Evolutionary conservation across 2,797 vertebrate species (phyloP), one percentile per base, ranked within the genome.

Genomic region (Balearica regulorum): DNA sequence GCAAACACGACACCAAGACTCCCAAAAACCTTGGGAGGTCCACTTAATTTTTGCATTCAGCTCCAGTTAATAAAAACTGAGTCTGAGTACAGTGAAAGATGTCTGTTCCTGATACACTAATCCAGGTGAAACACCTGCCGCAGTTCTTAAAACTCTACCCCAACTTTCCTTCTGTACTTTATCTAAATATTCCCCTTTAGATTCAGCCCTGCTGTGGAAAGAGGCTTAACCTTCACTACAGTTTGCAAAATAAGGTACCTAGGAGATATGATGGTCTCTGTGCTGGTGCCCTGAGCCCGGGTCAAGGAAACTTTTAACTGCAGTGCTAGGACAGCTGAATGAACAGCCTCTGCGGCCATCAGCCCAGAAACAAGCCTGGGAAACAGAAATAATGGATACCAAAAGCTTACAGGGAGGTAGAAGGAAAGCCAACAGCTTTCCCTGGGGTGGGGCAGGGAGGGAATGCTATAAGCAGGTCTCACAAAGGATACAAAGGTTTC

Each of bases 401-500:
- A 65, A 65, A 87, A 51, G 22, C 57, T 60, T 39, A 15, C 2
- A 5, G 18, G 46, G 72, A 77, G 53, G 64, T 2, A 76, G 87
- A 79, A 68, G 48, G 21, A 46, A 94, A 89, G 43, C 46, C 57
- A 93, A 31, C 26, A 81, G 70, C 68, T 71, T 66, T 61, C 51
- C 39, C 35, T 4, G n/a, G 43, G 54, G 60, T 60, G 41, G 68
- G 62, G 55, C 28, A 73, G 35, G 54, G 71, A 89, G 46, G 65
- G 33, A 51, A 75, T 29, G 66, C 54, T 70, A 20, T 28, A 62
- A 68, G 61, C 39, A 88, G 43, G 41, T 65, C 94, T 58, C 75
- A 93, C 70, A 91, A 57, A 62, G 62, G 49, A 80, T 7, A 83
- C 65, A 90, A 90, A 94, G 65, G 55, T 81, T 95, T 90, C 70